Percentiles rank a stretch among this genome's conserved stretches.
Conservation (phyloP, 2,797 vertebrate species). For the Hypotaenidia philippensis region DNA sequence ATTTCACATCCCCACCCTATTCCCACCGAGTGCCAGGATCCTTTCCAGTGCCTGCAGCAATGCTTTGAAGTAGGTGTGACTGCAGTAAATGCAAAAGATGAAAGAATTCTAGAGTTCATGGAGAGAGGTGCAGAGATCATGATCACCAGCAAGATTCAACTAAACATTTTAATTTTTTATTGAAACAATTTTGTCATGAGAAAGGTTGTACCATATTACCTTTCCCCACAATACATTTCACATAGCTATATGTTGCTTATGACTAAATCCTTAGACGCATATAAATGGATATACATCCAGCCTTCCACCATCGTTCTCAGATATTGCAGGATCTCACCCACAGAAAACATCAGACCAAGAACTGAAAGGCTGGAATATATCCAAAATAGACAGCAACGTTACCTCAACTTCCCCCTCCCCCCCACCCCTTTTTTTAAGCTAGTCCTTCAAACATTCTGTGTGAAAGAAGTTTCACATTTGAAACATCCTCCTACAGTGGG, state of each 20-base stretch:
- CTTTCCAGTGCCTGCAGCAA: constrained; percentile 64
- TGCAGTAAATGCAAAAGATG: constrained; percentile 68
- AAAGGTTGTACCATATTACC: background rate
- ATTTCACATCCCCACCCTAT: constrained; percentile 59
- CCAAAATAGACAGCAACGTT: constrained; percentile 13
- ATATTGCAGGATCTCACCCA: background rate
- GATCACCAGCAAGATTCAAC: constrained; percentile 1
- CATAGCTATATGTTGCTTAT: constrained; percentile 14
- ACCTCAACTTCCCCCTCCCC: background rate
- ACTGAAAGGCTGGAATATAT: background rate
- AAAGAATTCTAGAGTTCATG: constrained; percentile 54
- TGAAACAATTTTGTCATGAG: background rate
- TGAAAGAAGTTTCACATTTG: background rate
- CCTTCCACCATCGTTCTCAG: fast-evolving
- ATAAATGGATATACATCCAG: background rate
- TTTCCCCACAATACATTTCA: constrained; percentile 15
- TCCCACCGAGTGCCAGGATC: constrained; percentile 37
- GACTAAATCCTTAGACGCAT: background rate
- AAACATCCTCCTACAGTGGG: constrained; percentile 9
- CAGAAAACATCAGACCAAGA: background rate
- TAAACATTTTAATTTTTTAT: constrained; percentile 37
- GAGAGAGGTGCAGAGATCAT: constrained; percentile 26
- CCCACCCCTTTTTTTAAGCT: background rate
- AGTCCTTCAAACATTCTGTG: background rate
- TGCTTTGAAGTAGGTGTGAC: constrained; percentile 66